Conservation (phyloP, 1,140 invertebrate genomes). For the Sycophaga agraensis region DNA sequence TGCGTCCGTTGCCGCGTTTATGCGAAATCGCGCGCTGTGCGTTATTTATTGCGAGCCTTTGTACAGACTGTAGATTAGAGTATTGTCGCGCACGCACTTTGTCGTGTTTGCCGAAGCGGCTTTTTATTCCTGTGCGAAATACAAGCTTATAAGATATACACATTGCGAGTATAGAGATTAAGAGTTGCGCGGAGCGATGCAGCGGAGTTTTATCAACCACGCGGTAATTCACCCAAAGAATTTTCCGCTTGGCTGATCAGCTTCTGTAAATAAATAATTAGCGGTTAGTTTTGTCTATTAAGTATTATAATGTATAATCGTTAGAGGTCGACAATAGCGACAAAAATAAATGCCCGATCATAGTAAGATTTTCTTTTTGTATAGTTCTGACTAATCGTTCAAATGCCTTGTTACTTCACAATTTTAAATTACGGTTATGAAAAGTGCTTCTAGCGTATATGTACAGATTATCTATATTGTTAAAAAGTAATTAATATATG, state of each 20-base stretch:
- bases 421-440: conserved; percentile 16
- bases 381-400: conserved; percentile 17
- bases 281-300: not conserved
- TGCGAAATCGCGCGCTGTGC: too few species aligned
- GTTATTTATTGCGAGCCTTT: not conserved
- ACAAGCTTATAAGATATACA: not conserved
- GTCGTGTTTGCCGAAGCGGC: not conserved
- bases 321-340: not conserved
- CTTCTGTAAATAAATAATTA: conserved; percentile 12
- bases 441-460: not conserved
- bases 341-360: not conserved
- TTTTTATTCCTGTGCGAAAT: not conserved
- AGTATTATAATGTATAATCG: not conserved
- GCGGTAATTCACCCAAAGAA: not conserved
- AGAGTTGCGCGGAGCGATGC: not conserved
- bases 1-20: too few species aligned
- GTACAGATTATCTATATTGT: conserved; percentile 12
- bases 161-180: not conserved
- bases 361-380: conserved; percentile 10
- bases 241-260: not conserved
- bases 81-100: not conserved
- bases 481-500: conserved; percentile 22
- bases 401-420: not conserved
- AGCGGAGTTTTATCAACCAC: conserved; percentile 4
- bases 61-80: conserved; percentile 10